A percentile compares a stretch with the other conserved stretches of the same genome.
These are phyloP conservation scores for Mobula hypostoma DNA, from an alignment of 2,113 vertebrate genomes.

Conservation along the genomic window DNA sequence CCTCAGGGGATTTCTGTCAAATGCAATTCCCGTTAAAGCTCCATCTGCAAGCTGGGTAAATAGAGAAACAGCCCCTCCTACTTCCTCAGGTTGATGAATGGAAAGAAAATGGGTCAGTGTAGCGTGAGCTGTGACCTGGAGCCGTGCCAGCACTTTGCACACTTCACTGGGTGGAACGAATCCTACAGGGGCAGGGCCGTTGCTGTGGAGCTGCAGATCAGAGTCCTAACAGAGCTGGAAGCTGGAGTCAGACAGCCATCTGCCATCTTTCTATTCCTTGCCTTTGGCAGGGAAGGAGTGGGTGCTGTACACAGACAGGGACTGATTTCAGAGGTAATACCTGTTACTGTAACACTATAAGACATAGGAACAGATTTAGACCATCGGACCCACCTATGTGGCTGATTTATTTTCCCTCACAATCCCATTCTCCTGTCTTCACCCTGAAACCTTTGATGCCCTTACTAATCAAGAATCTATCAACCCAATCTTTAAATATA, in stretches of 20 bases:
- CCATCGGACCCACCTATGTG: no score
- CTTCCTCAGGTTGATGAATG: neutral
- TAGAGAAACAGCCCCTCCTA: neutral
- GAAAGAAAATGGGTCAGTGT: neutral
- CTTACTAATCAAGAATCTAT: no score
- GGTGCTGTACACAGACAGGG: neutral
- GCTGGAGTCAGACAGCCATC: neutral
- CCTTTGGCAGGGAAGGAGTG: neutral
- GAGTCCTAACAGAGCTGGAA: neutral
- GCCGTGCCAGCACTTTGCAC: neutral
- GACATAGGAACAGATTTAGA: no score
- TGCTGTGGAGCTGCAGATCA: neutral
- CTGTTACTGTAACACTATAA: neutral
- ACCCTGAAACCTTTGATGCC: no score
- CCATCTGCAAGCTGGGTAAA: neutral
- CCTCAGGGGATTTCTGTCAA: neutral
- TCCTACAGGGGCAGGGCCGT: neutral
- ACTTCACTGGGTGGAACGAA: neutral
- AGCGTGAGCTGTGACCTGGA: neutral
- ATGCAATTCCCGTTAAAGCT: neutral
- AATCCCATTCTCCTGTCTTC: no score
- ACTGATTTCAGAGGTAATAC: neutral
- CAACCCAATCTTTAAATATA: no score
- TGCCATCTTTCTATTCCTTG: neutral
- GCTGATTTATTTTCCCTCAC: no score